These are phyloP conservation scores for Pinna nobilis DNA, from an alignment of 1,140 invertebrate genomes.

Conservation along the genomic window DNA sequence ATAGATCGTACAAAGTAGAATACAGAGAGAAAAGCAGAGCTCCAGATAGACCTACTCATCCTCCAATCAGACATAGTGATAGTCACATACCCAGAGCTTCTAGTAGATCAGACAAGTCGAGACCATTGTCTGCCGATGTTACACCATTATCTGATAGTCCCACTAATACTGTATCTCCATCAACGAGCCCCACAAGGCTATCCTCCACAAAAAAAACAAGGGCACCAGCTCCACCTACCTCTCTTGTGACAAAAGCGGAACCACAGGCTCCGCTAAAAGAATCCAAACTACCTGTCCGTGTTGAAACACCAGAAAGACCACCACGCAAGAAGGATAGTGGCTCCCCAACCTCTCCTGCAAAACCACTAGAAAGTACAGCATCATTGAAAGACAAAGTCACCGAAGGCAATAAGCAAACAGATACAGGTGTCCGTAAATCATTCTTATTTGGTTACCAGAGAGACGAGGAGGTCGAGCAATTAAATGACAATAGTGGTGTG, in stretches of 20 bases:
- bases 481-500: too few species aligned
- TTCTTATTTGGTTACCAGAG: not conserved
- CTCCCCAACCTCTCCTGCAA: constrained; percentile 6
- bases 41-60: not conserved
- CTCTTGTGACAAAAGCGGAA: constrained; percentile 7
- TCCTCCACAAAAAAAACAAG: constrained; percentile 32
- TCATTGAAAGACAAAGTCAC: not conserved
- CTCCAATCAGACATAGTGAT: not conserved
- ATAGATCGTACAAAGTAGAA: constrained; percentile 54
- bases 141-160: not conserved
- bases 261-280: constrained; percentile 19
- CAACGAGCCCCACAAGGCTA: constrained; percentile 6
- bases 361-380: constrained; percentile 1
- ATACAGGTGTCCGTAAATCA: not conserved
- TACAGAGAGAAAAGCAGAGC: constrained; percentile 16
- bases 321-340: constrained; percentile 29
- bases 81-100: constrained; percentile 19
- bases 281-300: constrained; percentile 27
- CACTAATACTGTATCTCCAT: not conserved
- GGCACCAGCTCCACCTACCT: constrained; percentile 30
- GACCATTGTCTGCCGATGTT: not conserved
- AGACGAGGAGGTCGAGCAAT: too few species aligned
- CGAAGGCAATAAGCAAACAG: not conserved
- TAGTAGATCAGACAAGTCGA: not conserved
- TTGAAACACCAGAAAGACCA: constrained; percentile 17